Evolutionary conservation across 2,797 vertebrate species (phyloP).

Genomic region (Sandelia bainsii): DNA sequence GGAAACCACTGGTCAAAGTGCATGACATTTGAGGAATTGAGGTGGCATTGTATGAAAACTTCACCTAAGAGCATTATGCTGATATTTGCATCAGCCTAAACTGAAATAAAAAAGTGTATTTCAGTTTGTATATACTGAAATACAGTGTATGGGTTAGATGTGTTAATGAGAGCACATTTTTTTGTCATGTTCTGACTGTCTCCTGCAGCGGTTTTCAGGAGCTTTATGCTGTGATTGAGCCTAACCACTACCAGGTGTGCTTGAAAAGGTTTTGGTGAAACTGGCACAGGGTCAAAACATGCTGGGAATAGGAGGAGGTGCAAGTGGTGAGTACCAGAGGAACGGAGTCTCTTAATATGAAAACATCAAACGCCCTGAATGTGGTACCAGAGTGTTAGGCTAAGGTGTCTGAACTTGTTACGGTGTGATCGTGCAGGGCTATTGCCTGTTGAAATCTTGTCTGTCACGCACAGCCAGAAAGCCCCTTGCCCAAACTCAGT

Average conservation of each 20-base stretch:
- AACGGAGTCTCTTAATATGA: conserved; percentile 64
- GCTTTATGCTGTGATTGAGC: conserved; percentile 75
- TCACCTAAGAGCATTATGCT: too few relatives aligned
- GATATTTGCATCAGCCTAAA: too few relatives aligned
- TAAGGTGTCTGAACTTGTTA: conserved; percentile 80
- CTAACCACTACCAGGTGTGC: conserved; percentile 86
- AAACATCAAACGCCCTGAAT: conserved; percentile 76
- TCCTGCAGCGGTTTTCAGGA: conserved; percentile 55
- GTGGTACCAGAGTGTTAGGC: conserved; percentile 67
- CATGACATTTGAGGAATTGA: too few relatives aligned
- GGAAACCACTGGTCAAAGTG: too few relatives aligned
- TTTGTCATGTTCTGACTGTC: conserved; percentile 42
- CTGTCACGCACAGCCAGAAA: conserved; percentile 32
- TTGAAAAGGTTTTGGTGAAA: conserved; percentile 76
- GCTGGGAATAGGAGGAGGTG: conserved; percentile 50
- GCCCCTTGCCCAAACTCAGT: background rate
- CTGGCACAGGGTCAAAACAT: conserved; percentile 76
- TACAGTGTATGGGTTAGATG: background rate
- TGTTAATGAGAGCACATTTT: conserved; percentile 49
- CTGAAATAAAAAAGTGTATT: too few relatives aligned
- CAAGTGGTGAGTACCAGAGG: conserved; percentile 42
- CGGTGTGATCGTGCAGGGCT: conserved; percentile 68
- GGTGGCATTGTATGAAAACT: too few relatives aligned
- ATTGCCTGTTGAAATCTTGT: conserved; percentile 56
- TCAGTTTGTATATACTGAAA: conserved; percentile 8